Evolutionary conservation across 2,888 invertebrate genomes (phyloP).

Genomic region (Chloroclystis v-ata): DNA sequence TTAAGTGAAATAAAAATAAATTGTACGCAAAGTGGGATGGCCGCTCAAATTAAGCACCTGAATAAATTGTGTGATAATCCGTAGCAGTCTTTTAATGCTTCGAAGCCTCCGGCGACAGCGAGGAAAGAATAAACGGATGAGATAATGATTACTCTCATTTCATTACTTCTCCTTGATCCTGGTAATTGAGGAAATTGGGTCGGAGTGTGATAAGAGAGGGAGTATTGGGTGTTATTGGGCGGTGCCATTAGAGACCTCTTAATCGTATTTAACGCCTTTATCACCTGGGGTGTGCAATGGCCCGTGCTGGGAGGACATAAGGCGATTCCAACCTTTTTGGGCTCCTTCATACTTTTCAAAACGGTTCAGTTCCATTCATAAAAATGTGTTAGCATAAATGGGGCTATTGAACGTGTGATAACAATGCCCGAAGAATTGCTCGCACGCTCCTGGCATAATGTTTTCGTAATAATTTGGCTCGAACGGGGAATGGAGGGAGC

Average conservation of each 20-base stretch:
- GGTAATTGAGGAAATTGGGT: slow-evolving; percentile 75
- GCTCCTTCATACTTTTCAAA: slow-evolving; percentile 38
- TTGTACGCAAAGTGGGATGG: slow-evolving; percentile 69
- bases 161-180: slow-evolving; percentile 75
- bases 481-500: slow-evolving; percentile 36
- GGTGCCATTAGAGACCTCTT: slow-evolving; percentile 64
- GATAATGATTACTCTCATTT: slow-evolving; percentile 76
- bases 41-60: slow-evolving; percentile 77
- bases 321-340: slow-evolving; percentile 35
- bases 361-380: slow-evolving; percentile 30
- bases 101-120: slow-evolving; percentile 56
- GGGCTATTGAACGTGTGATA: slow-evolving; percentile 33
- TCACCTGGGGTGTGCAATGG: slow-evolving; percentile 71
- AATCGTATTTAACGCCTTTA: slow-evolving; percentile 73
- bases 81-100: slow-evolving; percentile 72
- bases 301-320: slow-evolving; percentile 47
- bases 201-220: slow-evolving; percentile 64
- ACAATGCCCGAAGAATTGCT: slow-evolving; percentile 29
- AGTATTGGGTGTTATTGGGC: slow-evolving; percentile 61
- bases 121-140: slow-evolving; percentile 66
- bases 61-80: slow-evolving; percentile 78
- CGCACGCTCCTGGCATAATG: slow-evolving; percentile 23
- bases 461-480: slow-evolving; percentile 32
- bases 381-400: slow-evolving; percentile 38
- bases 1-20: slow-evolving; percentile 76